Base-by-base conservation (phyloP, 2,797 vertebrate genomes). In the Falco naumanni region DNA sequence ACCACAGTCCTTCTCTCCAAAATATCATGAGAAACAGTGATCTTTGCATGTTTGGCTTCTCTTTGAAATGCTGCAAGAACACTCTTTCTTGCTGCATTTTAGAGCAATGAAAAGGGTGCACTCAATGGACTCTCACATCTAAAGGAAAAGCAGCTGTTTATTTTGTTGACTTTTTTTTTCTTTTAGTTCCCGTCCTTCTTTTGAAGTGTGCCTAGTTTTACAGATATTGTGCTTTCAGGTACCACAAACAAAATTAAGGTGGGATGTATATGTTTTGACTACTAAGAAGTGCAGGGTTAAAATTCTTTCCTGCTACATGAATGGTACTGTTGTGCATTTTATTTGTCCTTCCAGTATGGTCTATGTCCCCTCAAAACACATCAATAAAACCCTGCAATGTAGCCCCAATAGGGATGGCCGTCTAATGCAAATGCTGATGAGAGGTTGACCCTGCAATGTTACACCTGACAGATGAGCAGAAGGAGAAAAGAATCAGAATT, bases 21-120 rank as follows among this genome's bases (percentile, higher is more conserved):
- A 95, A 69, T 76, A 88, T 83, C 33, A 60, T 9, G 60, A 95
- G 63, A 89, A 76, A 93, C 31, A 83, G n/a, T 51, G 56, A 87
- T 86, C 86, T 93, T 56, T 87, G 75, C 6, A 6, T 71, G 47
- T 80, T 95, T 76, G 72, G 50, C 80, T 96, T 94, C 76, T 70
- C 84, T 95, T 95, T 95, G 96, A 97, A 96, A 95, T 94, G 50
- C 33, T 93, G 65, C 53, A 63, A 84, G 91, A 87, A 92, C 57
- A 39, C 20, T 84, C 47, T 94, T 88, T 85, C 74, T 81, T 95
- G 64, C 85, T 95, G 69, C 39, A 21, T 94, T 95, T 96, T 78
- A 94, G 68, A 66, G 56, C 59, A 16, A 13, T 77, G 61, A 79
- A 87, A 72, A 82, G 71, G 57, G 33, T 77, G 10, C 41, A 65